Evolutionary conservation across 1,140 invertebrate genomes (phyloP).

Genomic region (Berghia stephanieae): DNA sequence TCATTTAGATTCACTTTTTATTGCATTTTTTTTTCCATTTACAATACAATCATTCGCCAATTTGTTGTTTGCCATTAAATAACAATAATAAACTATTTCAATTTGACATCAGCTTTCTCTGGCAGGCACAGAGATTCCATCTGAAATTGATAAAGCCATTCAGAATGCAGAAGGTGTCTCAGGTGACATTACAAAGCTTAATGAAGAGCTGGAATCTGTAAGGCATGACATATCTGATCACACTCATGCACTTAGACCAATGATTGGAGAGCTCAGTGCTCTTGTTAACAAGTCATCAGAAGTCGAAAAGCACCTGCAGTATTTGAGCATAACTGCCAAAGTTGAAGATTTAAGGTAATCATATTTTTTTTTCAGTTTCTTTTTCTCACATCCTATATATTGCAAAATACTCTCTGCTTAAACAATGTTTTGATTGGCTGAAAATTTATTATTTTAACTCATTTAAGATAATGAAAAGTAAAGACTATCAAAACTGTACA

Average conservation of each 20-base stretch:
- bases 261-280: conserved; percentile 67
- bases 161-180: conserved; percentile 70
- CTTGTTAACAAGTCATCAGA: conserved; percentile 72
- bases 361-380: too few relatives aligned
- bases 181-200: conserved; percentile 68
- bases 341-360: conserved; percentile 75
- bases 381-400: too few relatives aligned
- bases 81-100: too few relatives aligned
- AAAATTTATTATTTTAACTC: background rate
- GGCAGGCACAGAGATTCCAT: conserved; percentile 71
- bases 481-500: background rate
- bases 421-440: background rate
- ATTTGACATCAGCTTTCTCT: conserved; percentile 71
- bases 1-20: too few relatives aligned
- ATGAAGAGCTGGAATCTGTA: conserved; percentile 67
- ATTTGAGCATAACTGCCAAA: conserved; percentile 74
- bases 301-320: conserved; percentile 73
- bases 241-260: conserved; percentile 67
- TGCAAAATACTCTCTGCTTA: background rate
- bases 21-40: too few relatives aligned
- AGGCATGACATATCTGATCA: conserved; percentile 67
- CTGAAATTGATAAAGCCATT: conserved; percentile 72
- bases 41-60: too few relatives aligned
- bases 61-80: too few relatives aligned
- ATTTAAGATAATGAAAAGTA: background rate